phyloP scores from a whole-genome alignment of 1,140 invertebrate species.

The Calliopsis andreniformis region DNA sequence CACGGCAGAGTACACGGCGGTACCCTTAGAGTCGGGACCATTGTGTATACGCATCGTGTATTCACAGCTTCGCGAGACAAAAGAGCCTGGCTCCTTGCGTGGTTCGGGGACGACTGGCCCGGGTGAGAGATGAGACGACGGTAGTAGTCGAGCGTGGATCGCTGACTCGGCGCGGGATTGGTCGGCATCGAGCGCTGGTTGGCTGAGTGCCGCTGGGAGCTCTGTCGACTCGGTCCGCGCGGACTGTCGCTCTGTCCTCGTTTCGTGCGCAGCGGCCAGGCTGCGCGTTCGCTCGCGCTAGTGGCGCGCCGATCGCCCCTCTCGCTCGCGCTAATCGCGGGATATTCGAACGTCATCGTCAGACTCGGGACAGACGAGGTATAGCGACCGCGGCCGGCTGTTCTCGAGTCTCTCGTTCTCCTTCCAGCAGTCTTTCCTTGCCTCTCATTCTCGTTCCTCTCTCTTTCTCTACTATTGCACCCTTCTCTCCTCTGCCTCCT shows the following conservation, averaged over 20 bases:
- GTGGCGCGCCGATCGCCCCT: not conserved
- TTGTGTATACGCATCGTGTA: constrained; percentile 75
- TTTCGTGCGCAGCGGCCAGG: not conserved
- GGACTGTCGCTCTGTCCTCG: constrained; percentile 62
- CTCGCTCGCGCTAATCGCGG: not conserved
- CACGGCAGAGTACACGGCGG: constrained; percentile 62
- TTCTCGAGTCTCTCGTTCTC: constrained; percentile 50
- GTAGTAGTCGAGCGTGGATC: constrained; percentile 50
- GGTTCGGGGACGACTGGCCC: constrained; percentile 69
- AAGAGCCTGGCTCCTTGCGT: constrained; percentile 76
- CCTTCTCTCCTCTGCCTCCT: not conserved
- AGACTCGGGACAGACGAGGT: constrained; percentile 35
- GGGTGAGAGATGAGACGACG: constrained; percentile 51
- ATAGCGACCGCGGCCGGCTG: constrained; percentile 53
- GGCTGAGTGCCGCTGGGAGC: not conserved
- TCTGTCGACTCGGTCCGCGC: constrained; percentile 69
- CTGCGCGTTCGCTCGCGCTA: constrained; percentile 10
- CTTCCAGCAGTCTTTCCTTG: constrained; percentile 53
- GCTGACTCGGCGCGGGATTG: constrained; percentile 63
- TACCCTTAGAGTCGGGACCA: constrained; percentile 61
- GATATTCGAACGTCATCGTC: constrained; percentile 42
- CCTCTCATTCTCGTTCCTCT: constrained; percentile 56
- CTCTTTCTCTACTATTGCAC: constrained; percentile 33
- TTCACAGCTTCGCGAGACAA: constrained; percentile 76
- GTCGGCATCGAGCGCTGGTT: constrained; percentile 24